Base-by-base conservation (phyloP, 2,113 vertebrate genomes). In the Butastur rufipennis region DNA sequence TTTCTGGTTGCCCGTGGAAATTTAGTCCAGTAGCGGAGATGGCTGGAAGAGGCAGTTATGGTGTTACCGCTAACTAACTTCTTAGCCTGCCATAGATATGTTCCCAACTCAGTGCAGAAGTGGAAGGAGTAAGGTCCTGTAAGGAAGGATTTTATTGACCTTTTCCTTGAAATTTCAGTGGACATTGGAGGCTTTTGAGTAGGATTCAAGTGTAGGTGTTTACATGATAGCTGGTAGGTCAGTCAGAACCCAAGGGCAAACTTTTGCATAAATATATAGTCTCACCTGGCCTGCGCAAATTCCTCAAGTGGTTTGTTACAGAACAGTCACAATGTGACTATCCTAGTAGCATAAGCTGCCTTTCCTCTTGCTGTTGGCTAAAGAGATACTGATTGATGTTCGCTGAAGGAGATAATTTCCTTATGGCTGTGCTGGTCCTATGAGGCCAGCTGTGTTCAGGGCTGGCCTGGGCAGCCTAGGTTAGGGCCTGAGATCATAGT, bases 161-260 rank as follows among this genome's bases (percentile, higher is more conserved):
- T 61, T 29, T 80, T 29, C 62, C 18, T 47, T 70, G 82, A 65
- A n/a, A 47, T 70, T 59, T 59, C 63, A 59, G 48, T 3, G 3
- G n/a, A 10, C 16, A 12, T 6, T 50, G 22, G 10, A 73, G 38
- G 5, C 14, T 50, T 38, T 3, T 13, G 73, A 25, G 48, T 25
- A 45, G 19, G 36, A 56, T 47, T 65, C 16, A 25, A 27, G 23
- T 27, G 38, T 9, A n/a, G n/a, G 13, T 25, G 56, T 70, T 93
- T 47, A 38, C 15, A 2, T 74, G 34, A n/a, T 15, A 72, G 14
- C 21, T 71, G 19, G 36, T 27, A 36, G 74, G 55, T 74, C 52
- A 67, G 5, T 25, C 18, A 68, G 14, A 59, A 78, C 48, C 19
- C 0, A 0, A 34, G 43, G 29, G 7, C 13, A 43, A 71, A 31